Evolutionary conservation across 1,140 invertebrate species (phyloP), one percentile per base, ranked within the genome.

Genomic region (Diabrotica undecimpunctata): DNA sequence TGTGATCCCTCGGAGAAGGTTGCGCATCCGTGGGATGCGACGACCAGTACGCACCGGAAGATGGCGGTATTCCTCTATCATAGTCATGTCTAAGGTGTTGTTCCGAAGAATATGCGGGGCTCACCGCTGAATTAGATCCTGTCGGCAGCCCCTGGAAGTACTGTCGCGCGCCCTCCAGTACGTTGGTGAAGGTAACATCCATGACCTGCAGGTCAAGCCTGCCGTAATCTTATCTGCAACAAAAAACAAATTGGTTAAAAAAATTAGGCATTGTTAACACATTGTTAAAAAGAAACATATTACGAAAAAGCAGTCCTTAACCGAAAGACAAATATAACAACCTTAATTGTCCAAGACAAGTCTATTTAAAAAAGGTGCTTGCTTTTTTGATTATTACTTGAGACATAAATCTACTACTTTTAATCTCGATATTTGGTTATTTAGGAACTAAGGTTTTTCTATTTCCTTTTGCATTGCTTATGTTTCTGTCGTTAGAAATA

Each of bases 121-220:
- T 77, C 75, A 81, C 77, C 79, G 81, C 76, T 8, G 83, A 77
- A 68, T 79, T 76, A 66, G 82, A 81, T 54, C 65, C 65, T n/a
- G 83, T 80, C 71, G 88, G 88, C 75, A 90, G 80, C 77, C 88
- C 88, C 83, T 90, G 87, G 81, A 90, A 90, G 82, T 88, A 90
- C 82, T 89, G 88, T 76, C 88, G 86, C 78, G 87, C 87, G 80
- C 87, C 88, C 85, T 90, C 88, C 84, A 90, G 82, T 82, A 89
- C 87, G 84, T 90, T 89, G 77, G 86, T 87, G 79, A 88, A 88
- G 81, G 85, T 86, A 77, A 86, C 85, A 85, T 90, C 88, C 88
- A 90, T 90, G 80, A 82, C 84, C 81, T 80, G 80, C 81, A 81
- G 79, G 73, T 68, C 53, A 13, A 62, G 53, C 61, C 61, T 62